phyloP scores from a whole-genome alignment of 2,113 vertebrate genomes.

The Eonycteris spelaea region DNA sequence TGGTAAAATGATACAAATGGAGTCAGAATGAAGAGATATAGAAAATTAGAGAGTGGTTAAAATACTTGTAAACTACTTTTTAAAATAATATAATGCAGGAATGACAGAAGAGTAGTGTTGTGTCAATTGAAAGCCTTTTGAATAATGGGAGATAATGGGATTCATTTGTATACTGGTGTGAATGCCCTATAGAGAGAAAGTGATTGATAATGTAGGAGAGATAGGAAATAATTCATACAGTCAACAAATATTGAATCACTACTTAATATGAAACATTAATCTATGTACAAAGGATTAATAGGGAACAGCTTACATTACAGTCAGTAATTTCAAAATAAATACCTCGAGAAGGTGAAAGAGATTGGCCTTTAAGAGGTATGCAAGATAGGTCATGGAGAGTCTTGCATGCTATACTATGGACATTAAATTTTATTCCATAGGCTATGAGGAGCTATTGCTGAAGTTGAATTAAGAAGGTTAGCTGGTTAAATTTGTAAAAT shows the following conservation, averaged over 20 bases:
- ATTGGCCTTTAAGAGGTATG: background rate
- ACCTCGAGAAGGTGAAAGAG: background rate
- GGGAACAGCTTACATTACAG: background rate
- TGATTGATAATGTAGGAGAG: background rate
- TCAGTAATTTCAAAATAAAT: background rate
- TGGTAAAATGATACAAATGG: background rate
- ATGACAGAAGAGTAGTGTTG: background rate
- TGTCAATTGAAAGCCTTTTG: background rate
- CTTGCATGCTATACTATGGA: background rate
- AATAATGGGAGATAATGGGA: background rate
- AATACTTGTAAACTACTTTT: background rate
- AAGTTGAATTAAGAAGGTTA: background rate
- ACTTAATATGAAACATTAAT: background rate
- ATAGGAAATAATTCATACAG: background rate
- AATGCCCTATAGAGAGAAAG: background rate
- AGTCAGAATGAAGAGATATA: background rate
- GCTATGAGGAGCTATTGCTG: too few relatives aligned
- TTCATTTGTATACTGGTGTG: background rate
- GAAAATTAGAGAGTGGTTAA: background rate
- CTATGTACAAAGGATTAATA: background rate
- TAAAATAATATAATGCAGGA: background rate
- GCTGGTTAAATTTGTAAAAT: background rate
- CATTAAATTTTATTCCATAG: background rate
- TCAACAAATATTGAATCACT: background rate
- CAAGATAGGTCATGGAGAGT: background rate